Conservation (phyloP, 30 jellyfish, hydroid and myxozoan species). For the Chrysaora quinquecirrha region DNA sequence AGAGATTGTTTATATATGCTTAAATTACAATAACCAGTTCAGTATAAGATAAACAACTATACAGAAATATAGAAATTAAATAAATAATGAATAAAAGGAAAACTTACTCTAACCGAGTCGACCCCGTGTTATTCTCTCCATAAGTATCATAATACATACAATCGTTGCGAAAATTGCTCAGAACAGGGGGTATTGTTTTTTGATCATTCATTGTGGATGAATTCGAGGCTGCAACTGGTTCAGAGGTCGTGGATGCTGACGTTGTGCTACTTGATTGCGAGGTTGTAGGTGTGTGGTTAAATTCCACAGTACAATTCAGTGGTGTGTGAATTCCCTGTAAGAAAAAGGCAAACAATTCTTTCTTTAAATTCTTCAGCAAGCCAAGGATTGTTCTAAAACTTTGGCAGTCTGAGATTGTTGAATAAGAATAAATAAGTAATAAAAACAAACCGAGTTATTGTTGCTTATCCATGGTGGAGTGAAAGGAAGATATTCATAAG, state of each 20-base stretch:
- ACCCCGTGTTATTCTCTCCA: slow-evolving; percentile 36
- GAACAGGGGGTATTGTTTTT: slow-evolving; percentile 46
- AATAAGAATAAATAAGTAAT: too few species aligned
- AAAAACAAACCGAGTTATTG: slow-evolving; percentile 82
- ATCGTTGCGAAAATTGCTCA: slow-evolving; percentile 31
- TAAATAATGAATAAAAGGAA: not conserved
- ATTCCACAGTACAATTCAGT: slow-evolving; percentile 18
- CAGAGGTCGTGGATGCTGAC: slow-evolving; percentile 9
- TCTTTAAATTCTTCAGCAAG: too few species aligned
- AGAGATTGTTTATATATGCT: too few species aligned
- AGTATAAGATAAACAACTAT: too few species aligned
- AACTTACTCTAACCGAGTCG: slow-evolving; percentile 58
- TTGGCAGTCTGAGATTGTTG: too few species aligned
- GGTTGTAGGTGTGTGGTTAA: slow-evolving; percentile 10
- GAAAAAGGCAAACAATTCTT: too few species aligned
- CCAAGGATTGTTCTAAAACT: too few species aligned
- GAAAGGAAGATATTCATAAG: slow-evolving; percentile 78
- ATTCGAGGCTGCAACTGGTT: slow-evolving; percentile 21
- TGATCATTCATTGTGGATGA: slow-evolving; percentile 16
- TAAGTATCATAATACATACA: slow-evolving; percentile 35
- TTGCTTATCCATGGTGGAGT: slow-evolving; percentile 93
- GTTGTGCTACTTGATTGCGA: slow-evolving; percentile 6
- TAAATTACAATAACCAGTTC: too few species aligned
- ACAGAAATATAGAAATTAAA: too few species aligned
- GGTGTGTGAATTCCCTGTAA: slow-evolving; percentile 66